A percentile compares a stretch with the other conserved stretches of the same genome.
phyloP scores from a whole-genome alignment of 1,140 invertebrate genomes.

The Aradophagus sp. region DNA sequence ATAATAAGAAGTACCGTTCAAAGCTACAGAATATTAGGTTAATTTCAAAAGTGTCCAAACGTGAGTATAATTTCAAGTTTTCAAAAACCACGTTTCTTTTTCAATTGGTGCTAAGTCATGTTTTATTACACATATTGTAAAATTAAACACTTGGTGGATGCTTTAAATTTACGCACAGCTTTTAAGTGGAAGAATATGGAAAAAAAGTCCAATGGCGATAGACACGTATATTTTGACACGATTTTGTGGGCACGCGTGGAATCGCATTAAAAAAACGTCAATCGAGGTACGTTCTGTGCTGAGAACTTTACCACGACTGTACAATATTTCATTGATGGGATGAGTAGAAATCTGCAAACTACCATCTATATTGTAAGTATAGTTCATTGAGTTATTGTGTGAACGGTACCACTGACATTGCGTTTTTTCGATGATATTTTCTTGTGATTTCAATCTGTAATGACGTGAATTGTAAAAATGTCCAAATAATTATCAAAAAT shows the following conservation, averaged over 20 bases:
- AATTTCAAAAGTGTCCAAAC: too few relatives aligned
- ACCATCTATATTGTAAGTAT: slow-evolving; percentile 44
- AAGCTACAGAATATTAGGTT: too few relatives aligned
- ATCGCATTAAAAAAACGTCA: slow-evolving; percentile 40
- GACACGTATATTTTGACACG: slow-evolving; percentile 57
- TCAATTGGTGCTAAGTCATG: too few relatives aligned
- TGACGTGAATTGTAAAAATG: too few relatives aligned
- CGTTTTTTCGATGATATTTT: slow-evolving; percentile 60
- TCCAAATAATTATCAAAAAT: too few relatives aligned
- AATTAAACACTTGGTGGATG: too few relatives aligned
- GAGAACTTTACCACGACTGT: slow-evolving; percentile 71
- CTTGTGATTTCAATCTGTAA: slow-evolving; percentile 60
- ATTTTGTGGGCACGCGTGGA: slow-evolving; percentile 27
- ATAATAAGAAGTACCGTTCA: too few relatives aligned
- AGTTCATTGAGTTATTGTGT: slow-evolving; percentile 67
- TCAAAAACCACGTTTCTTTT: too few relatives aligned
- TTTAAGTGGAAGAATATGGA: too few relatives aligned
- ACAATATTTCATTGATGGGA: slow-evolving; percentile 55
- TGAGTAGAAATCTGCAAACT: slow-evolving; percentile 31
- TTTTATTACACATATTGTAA: too few relatives aligned
- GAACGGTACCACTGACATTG: slow-evolving; percentile 69
- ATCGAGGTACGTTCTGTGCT: slow-evolving; percentile 46
- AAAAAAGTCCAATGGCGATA: slow-evolving; percentile 27
- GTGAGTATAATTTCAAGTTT: too few relatives aligned
- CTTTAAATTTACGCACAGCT: too few relatives aligned